A percentile compares a stretch with the other conserved stretches of the same genome.
Evolutionary conservation across 2,113 vertebrate genomes (phyloP).

Genomic region (Ophthalmolycus amberensis): DNA sequence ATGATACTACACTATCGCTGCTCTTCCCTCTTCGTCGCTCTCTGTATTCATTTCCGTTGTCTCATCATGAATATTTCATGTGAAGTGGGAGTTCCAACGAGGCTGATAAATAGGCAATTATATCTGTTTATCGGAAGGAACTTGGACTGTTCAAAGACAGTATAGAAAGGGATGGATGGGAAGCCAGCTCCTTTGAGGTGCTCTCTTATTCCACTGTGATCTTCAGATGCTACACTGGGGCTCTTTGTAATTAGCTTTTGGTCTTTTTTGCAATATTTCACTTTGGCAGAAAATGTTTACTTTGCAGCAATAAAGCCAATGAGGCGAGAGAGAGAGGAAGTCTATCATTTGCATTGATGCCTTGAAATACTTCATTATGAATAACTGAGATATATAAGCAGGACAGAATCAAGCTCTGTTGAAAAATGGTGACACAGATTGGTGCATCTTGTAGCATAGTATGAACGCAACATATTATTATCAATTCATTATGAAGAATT

Average conservation of each 20-base stretch:
- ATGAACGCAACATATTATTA: neutral
- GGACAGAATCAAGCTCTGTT: neutral
- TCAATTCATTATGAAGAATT: neutral
- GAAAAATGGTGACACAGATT: neutral
- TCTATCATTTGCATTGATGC: neutral
- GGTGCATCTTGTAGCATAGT: neutral
- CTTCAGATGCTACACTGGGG: neutral
- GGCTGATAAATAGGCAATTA: slow-evolving; percentile 62
- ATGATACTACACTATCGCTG: neutral
- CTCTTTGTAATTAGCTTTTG: slow-evolving; percentile 19
- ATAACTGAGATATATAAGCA: neutral
- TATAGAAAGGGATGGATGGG: slow-evolving; percentile 9
- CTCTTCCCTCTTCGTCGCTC: neutral
- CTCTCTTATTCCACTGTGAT: slow-evolving; percentile 12
- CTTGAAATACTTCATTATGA: neutral
- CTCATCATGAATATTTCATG: slow-evolving; percentile 55
- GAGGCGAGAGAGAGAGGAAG: neutral
- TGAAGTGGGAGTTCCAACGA: slow-evolving; percentile 11
- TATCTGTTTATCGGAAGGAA: slow-evolving; percentile 52
- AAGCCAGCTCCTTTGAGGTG: slow-evolving; percentile 40
- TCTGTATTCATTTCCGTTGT: slow-evolving; percentile 22
- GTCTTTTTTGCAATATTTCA: slow-evolving; percentile 11
- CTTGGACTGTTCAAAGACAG: slow-evolving; percentile 32
- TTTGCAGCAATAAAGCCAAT: neutral
- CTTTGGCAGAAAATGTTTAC: slow-evolving; percentile 10